These are phyloP conservation scores for Lynx canadensis DNA, from an alignment of 2,113 vertebrate species.

Conservation along the genomic window DNA sequence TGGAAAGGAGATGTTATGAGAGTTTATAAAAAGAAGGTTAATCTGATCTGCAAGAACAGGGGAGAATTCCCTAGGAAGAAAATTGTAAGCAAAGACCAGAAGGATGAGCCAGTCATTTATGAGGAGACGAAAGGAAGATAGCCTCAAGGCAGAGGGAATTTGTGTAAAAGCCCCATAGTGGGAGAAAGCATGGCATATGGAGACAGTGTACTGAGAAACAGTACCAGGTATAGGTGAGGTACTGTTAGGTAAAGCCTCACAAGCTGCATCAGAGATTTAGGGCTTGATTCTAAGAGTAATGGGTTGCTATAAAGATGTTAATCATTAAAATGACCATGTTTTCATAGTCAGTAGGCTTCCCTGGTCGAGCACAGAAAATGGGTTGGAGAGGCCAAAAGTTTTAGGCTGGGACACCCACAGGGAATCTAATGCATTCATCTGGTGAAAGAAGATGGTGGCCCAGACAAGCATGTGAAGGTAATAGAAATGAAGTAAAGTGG, in stretches of 20 bases:
- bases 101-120: not conserved
- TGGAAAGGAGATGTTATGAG: not conserved
- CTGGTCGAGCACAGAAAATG: not conserved
- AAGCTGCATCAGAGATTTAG: not conserved
- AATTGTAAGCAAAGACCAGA: not conserved
- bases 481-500: not conserved
- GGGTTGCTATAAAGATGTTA: not conserved
- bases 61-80: not conserved
- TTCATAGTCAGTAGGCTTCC: not conserved
- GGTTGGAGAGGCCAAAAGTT: not conserved
- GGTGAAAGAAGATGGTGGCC: not conserved
- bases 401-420: not conserved
- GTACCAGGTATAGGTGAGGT: not conserved
- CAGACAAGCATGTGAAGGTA: not conserved
- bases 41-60: not conserved
- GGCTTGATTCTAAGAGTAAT: not conserved
- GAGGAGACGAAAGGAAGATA: not conserved
- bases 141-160: not conserved
- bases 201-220: not conserved
- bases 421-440: not conserved
- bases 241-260: rapidly evolving
- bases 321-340: not conserved
- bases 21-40: not conserved
- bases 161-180: not conserved
- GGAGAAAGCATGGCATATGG: not conserved